These are phyloP conservation scores for Formica aserva DNA, from an alignment of 2,888 invertebrate species.

Conservation along the genomic window DNA sequence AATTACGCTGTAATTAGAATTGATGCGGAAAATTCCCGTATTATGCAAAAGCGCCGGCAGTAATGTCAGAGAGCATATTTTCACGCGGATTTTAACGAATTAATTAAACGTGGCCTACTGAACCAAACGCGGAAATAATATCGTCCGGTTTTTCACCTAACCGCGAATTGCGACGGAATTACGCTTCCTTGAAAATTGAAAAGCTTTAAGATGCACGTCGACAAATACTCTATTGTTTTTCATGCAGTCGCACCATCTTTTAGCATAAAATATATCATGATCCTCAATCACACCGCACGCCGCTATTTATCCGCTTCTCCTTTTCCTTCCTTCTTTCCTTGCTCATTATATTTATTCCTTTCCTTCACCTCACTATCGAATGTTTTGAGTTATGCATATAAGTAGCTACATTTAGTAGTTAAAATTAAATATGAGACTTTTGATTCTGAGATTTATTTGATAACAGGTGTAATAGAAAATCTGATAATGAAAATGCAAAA, in stretches of 20 bases:
- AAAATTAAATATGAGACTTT: not conserved
- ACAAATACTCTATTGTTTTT: not conserved
- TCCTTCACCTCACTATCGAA: not conserved
- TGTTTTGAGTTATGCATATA: not conserved
- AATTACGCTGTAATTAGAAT: slow-evolving; percentile 15
- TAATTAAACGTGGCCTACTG: slow-evolving; percentile 33
- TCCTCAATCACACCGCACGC: slow-evolving; percentile 1
- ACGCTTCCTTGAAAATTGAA: slow-evolving; percentile 8
- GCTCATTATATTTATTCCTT: not conserved
- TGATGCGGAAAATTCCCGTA: not conserved
- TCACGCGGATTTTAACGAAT: slow-evolving; percentile 18
- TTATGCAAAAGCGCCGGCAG: not conserved
- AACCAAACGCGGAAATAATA: slow-evolving; percentile 37
- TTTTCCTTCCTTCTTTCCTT: not conserved
- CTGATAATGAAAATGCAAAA: not conserved
- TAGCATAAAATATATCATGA: not conserved
- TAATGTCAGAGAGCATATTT: slow-evolving; percentile 30
- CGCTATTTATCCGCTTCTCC: not conserved
- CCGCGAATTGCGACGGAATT: slow-evolving; percentile 10
- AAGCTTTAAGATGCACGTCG: not conserved
- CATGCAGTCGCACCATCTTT: not conserved
- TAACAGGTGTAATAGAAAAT: not conserved
- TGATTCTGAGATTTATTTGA: slow-evolving; percentile 1
- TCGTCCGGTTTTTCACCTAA: slow-evolving; percentile 16
- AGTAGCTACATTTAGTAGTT: not conserved